Conservation (phyloP, 1,140 invertebrate genomes). For the Drosophila auraria region DNA sequence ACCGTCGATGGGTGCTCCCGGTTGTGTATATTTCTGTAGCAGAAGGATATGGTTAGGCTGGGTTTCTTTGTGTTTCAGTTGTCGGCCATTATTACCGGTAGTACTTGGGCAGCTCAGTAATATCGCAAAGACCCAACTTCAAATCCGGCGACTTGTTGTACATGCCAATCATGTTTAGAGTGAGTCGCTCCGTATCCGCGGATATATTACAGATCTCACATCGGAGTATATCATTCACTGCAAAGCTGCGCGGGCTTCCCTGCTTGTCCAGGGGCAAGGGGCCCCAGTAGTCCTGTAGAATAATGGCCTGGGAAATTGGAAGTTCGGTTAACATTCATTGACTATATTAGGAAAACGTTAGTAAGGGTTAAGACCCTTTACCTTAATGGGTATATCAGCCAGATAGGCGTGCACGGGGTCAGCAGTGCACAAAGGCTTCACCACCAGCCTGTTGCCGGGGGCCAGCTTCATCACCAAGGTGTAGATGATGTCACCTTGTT, state of each 20-base stretch:
- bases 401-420: conserved; percentile 91
- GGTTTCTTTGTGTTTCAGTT: background rate
- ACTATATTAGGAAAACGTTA: too few species aligned
- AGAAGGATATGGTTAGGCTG: background rate
- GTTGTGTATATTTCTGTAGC: conserved; percentile 49
- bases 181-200: conserved; percentile 94
- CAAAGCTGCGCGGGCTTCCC: conserved; percentile 91
- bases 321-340: background rate
- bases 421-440: conserved; percentile 93
- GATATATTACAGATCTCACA: conserved; percentile 95
- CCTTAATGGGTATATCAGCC: conserved; percentile 93
- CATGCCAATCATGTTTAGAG: conserved; percentile 93
- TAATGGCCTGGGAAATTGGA: conserved; percentile 48
- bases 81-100: conserved; percentile 91
- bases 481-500: conserved; percentile 93
- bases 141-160: conserved; percentile 89
- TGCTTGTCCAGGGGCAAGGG: conserved; percentile 88
- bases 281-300: conserved; percentile 60
- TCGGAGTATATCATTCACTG: conserved; percentile 93
- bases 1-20: conserved; percentile 26
- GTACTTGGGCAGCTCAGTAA: conserved; percentile 93
- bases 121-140: conserved; percentile 92
- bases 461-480: conserved; percentile 89
- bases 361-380: conserved; percentile 48
- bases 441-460: conserved; percentile 89